Evolutionary conservation across 1,140 invertebrate genomes (phyloP), one percentile per base, ranked within the genome.

Genomic region (Mizuhopecten yessoensis): DNA sequence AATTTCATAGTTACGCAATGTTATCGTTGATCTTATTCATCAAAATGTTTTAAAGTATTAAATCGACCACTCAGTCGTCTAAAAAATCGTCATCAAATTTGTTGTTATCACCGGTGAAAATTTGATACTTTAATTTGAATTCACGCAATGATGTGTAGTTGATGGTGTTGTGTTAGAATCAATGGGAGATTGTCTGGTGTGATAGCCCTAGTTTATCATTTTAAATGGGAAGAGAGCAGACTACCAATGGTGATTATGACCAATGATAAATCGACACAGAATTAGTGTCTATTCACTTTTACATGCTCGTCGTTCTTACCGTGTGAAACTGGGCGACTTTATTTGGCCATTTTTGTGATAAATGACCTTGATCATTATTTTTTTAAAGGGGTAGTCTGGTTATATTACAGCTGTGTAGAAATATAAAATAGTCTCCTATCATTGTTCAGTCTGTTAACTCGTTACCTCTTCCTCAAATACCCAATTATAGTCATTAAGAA

Each of bases 51-150:
- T 45, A 45, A 45, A 1, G 57, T 75, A 29, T 75, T 75, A 29
- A 49, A 75, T 45, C 57, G 29, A 29, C 57, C 57, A 7, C 57
- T 75, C 57, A 29, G 29, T 75, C 57, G 57, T 29, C 57, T 29
- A 23, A n/a, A 29, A 75, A 75, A 75, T 75, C n/a, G n/a, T 75
- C 57, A 75, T 75, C 57, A 75, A 29, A 75, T 75, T 75, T 75
- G n/a, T 75, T 75, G n/a, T 75, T 29, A 75, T 29, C 57, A 29
- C n/a, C 2, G 29, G 57, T 75, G 57, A 75, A 75, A 75, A 75
- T 75, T 75, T 75, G 57, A 75, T 75, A 75, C 57, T 75, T 75
- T 75, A 75, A 75, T 75, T 75, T 75, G 57, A 75, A 75, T 75
- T 75, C 57, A 75, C 57, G 2, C 57, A 75, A 75, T 1, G n/a